phyloP scores from a whole-genome alignment of 2,797 vertebrate species.

The Pangasius djambal region DNA sequence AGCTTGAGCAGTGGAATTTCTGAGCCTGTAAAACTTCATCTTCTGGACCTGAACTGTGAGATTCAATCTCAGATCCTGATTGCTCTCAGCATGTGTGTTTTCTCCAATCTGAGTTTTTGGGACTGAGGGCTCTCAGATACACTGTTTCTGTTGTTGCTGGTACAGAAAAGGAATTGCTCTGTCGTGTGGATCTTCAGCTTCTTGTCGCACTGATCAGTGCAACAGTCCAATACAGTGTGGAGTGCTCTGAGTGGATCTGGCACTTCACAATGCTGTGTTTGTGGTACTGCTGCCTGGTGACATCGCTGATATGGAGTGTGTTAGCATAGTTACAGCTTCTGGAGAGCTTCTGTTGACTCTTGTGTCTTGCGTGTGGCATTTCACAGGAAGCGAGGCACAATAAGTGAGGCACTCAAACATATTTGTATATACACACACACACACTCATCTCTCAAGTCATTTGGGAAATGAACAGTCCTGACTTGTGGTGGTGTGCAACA shows the following conservation, averaged over 20 bases:
- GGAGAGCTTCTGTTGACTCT: slow-evolving; percentile 13
- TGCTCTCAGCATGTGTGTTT: slow-evolving; percentile 21
- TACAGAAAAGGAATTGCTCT: neutral
- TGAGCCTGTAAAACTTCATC: neutral
- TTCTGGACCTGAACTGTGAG: neutral
- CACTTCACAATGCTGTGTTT: neutral
- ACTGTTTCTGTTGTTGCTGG: neutral
- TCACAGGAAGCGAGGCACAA: slow-evolving; percentile 27
- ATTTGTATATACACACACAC: slow-evolving; percentile 9
- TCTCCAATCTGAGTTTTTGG: slow-evolving; percentile 3
- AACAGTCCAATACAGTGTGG: neutral
- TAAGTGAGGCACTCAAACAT: slow-evolving; percentile 11
- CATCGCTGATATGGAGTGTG: neutral
- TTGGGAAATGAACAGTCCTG: neutral
- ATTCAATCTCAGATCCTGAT: neutral
- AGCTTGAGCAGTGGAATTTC: neutral
- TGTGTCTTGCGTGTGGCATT: slow-evolving; percentile 13
- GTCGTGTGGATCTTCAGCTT: neutral
- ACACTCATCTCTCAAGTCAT: slow-evolving; percentile 10
- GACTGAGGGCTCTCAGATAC: neutral
- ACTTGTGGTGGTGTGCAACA: neutral
- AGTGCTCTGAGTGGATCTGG: neutral
- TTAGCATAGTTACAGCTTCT: neutral
- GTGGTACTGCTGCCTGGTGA: slow-evolving; percentile 14
- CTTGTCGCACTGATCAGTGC: slow-evolving; percentile 1